Evolutionary conservation across 1,140 invertebrate genomes (phyloP).

Genomic region (Amyelois transitella): DNA sequence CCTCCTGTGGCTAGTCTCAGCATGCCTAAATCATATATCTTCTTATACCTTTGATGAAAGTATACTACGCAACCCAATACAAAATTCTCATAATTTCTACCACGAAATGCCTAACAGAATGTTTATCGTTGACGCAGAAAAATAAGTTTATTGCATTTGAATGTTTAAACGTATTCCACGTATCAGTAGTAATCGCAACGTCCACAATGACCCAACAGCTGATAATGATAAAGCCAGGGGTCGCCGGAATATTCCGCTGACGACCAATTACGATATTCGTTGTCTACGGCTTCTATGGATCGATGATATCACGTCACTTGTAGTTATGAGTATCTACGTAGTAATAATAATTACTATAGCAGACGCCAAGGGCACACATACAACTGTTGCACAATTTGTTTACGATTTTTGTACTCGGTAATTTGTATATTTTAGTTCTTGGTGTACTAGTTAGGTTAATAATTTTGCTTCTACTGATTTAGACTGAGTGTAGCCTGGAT

Average conservation of each 20-base stretch:
- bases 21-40: too few species aligned
- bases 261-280: background rate
- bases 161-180: background rate
- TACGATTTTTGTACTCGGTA: too few species aligned
- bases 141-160: background rate
- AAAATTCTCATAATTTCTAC: too few species aligned
- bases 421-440: too few species aligned
- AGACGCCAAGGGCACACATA: too few species aligned
- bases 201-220: background rate
- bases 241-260: background rate
- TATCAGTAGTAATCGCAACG: background rate
- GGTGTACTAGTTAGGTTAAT: too few species aligned
- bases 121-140: background rate
- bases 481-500: too few species aligned
- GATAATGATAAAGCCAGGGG: background rate
- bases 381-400: too few species aligned
- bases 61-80: too few species aligned
- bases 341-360: background rate
- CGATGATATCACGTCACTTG: background rate
- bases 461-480: too few species aligned
- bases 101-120: background rate
- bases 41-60: too few species aligned
- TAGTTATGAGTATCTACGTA: background rate
- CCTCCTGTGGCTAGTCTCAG: too few species aligned
- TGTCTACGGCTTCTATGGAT: background rate